Evolutionary conservation across 2,888 invertebrate genomes (phyloP).

Genomic region (Leptothorax acervorum): DNA sequence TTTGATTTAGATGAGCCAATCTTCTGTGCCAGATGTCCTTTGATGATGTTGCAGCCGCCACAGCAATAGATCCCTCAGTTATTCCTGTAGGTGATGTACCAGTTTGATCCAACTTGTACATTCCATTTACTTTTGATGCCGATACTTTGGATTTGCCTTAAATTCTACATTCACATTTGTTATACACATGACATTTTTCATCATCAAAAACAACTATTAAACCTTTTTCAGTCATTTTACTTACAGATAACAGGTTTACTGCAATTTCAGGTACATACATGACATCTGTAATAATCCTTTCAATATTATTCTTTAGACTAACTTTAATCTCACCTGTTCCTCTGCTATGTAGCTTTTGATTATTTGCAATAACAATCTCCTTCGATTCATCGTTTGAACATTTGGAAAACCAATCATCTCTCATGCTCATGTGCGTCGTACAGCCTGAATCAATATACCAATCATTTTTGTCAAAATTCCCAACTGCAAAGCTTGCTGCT

Average conservation of each 20-base stretch:
- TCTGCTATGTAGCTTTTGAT: not conserved
- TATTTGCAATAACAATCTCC: not conserved
- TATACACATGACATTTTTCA: not conserved
- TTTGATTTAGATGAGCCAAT: constrained; percentile 3
- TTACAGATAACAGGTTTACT: not conserved
- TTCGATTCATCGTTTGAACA: not conserved
- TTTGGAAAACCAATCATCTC: not conserved
- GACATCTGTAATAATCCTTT: not conserved
- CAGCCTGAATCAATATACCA: constrained; percentile 11
- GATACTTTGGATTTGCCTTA: not conserved
- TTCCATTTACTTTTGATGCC: not conserved
- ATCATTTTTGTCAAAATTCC: not conserved
- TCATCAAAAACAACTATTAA: not conserved
- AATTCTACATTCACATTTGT: not conserved
- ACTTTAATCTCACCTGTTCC: not conserved
- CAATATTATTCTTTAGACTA: not conserved
- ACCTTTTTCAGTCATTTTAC: not conserved
- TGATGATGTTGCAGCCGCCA: not conserved
- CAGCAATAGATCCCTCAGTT: not conserved
- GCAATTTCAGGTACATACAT: not conserved
- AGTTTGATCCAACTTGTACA: no score
- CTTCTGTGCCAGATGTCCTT: constrained; percentile 31
- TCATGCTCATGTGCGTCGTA: no score
- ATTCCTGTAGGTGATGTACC: not conserved
- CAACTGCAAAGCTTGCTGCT: not conserved